These are phyloP conservation scores for Heliocidaris erythrogramma DNA, from an alignment of 35 echinoderm and acorn worm genomes.

Conservation along the genomic window DNA sequence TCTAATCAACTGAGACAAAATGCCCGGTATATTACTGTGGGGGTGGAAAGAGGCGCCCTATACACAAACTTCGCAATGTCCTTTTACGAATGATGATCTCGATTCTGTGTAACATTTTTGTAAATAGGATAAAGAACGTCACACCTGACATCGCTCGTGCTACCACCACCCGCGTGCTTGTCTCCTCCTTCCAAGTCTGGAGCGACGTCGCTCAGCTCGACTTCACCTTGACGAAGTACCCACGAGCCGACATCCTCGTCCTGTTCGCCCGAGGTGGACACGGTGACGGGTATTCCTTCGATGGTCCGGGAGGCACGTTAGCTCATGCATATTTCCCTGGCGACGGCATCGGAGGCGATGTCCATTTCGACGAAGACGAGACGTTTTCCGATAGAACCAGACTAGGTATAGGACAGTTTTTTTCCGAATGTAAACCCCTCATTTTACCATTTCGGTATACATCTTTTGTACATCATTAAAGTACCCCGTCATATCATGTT, in stretches of 20 bases:
- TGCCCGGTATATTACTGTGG: no score
- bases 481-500: no score
- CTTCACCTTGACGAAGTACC: conserved; percentile 42
- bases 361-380: conserved; percentile 92
- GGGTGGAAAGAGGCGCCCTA: no score
- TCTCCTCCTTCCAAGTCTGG: conserved; percentile 75
- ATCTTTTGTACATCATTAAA: no score
- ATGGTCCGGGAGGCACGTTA: conserved; percentile 83
- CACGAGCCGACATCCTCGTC: conserved; percentile 76
- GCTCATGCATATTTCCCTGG: conserved; percentile 98
- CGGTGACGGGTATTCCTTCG: conserved; percentile 86
- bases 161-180: conserved; percentile 47
- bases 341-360: conserved; percentile 80
- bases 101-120: background rate
- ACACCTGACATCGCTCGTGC: conserved; percentile 56
- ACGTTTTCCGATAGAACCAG: conserved; percentile 59
- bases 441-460: no score
- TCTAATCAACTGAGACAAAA: no score
- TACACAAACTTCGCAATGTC: no score
- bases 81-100: no score
- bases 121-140: conserved; percentile 61
- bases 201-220: conserved; percentile 65
- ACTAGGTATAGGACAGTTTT: conserved; percentile 58
- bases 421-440: background rate
- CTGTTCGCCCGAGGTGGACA: conserved; percentile 81